A percentile compares a stretch with the other conserved stretches of the same genome.
phyloP scores from a whole-genome alignment of 2,888 invertebrate genomes.

The Cephus sareptanus region DNA sequence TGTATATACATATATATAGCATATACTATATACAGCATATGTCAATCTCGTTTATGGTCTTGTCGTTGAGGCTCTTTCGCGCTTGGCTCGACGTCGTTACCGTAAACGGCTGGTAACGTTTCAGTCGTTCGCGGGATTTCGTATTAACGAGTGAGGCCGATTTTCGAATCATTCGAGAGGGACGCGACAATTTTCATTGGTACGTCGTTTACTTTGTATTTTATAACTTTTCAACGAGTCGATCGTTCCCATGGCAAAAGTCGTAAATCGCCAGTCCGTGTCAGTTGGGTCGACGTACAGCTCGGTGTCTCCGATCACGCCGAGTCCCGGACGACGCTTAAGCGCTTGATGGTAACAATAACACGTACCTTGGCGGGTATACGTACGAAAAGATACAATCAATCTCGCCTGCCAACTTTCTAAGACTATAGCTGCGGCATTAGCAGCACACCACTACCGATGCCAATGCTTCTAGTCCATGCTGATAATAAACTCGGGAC shows the following conservation, averaged over 20 bases:
- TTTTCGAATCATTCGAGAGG: not conserved
- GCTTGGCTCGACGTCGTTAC: not conserved
- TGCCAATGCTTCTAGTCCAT: not conserved
- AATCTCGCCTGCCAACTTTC: constrained; percentile 7
- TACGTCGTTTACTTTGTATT: not conserved
- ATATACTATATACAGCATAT: not conserved
- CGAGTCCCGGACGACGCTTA: not conserved
- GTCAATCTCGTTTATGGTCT: not conserved
- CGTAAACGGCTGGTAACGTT: not conserved
- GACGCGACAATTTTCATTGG: not conserved
- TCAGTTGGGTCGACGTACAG: not conserved
- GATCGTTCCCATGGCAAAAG: not conserved
- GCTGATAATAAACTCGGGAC: constrained; percentile 20
- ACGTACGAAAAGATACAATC: constrained; percentile 1
- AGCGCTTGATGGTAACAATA: not conserved
- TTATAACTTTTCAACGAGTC: not conserved
- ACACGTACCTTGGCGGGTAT: not conserved
- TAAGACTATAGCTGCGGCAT: not conserved
- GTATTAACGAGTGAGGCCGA: not conserved
- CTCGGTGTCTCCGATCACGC: not conserved
- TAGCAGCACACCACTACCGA: not conserved
- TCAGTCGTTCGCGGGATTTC: not conserved
- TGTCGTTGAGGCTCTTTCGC: not conserved
- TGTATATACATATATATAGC: not conserved
- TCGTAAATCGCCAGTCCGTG: not conserved